A percentile compares a stretch with the other conserved stretches of the same genome.
Evolutionary conservation across 1,140 invertebrate genomes (phyloP).

Genomic region (Pseudomyrmex pallidus): DNA sequence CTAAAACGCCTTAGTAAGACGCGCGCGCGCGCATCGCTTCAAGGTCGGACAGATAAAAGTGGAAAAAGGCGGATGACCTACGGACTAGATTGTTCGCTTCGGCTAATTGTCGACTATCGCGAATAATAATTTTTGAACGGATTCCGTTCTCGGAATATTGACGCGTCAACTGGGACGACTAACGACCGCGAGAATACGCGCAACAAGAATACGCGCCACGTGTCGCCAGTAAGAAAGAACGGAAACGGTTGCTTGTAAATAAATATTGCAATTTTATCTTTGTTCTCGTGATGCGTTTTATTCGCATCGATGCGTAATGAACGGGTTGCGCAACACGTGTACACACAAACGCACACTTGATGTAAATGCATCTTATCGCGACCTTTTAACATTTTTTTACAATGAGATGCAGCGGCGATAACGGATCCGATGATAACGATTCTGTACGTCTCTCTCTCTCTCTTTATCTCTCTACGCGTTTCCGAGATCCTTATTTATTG

Average conservation of each 20-base stretch:
- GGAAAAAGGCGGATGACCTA: constrained; percentile 19
- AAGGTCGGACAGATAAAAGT: constrained; percentile 24
- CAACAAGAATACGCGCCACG: not conserved
- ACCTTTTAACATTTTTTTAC: not conserved
- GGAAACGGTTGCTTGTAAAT: constrained; percentile 1
- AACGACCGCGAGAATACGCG: not conserved
- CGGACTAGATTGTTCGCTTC: not conserved
- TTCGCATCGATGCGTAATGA: too few species aligned
- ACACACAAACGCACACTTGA: constrained; percentile 10
- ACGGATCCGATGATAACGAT: constrained; percentile 13
- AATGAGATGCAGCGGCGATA: not conserved
- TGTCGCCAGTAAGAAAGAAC: not conserved
- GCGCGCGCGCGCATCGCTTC: not conserved
- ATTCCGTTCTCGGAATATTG: not conserved
- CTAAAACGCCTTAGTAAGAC: constrained; percentile 8
- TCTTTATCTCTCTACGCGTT: too few species aligned
- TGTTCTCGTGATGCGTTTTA: not conserved
- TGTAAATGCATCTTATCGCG: constrained; percentile 12
- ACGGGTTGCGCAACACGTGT: constrained; percentile 1
- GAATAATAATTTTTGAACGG: not conserved
- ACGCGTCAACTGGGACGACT: not conserved
- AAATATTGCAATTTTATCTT: constrained; percentile 22
- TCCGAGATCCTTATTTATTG: not conserved
- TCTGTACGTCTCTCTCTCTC: not conserved
- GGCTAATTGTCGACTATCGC: not conserved